Evolutionary conservation across 1,140 invertebrate genomes (phyloP).

Genomic region (Paraescarpia echinospica): DNA sequence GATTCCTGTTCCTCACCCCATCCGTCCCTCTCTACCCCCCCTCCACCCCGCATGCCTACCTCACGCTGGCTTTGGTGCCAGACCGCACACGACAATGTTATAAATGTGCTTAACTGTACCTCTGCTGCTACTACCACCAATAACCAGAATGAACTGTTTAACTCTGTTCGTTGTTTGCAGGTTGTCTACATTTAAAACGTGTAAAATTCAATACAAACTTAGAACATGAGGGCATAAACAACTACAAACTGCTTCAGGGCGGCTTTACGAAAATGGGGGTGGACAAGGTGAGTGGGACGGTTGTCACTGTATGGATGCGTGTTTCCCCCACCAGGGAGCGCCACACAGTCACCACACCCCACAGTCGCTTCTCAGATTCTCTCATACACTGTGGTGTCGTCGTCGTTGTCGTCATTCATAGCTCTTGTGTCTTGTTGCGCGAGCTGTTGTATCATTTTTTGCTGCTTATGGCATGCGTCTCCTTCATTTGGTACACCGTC

Average conservation of each 20-base stretch:
- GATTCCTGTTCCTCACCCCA: neutral
- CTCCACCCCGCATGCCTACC: neutral
- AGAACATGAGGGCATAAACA: conserved; percentile 99
- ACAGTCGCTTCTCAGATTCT: neutral
- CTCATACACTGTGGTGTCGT: neutral
- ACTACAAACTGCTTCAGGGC: conserved; percentile 97
- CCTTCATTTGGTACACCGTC: neutral
- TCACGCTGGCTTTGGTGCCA: neutral
- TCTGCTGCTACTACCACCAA: neutral
- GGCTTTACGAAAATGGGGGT: conserved; percentile 96
- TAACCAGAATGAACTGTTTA: conserved; percentile 9
- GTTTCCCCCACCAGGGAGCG: neutral
- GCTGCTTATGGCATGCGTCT: neutral
- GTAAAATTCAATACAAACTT: conserved; percentile 98
- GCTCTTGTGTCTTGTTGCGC: neutral
- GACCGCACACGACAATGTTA: neutral
- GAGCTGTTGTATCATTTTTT: neutral
- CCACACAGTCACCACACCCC: neutral
- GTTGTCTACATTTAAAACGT: conserved; percentile 79
- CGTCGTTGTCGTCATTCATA: neutral
- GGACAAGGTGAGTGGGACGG: conserved; percentile 80
- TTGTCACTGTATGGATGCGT: neutral
- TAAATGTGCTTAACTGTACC: neutral
- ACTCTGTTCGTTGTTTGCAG: conserved; percentile 15
- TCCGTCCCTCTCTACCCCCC: neutral